A percentile compares a stretch with the other conserved stretches of the same genome.
These are phyloP conservation scores for Blera fallax DNA, from an alignment of 2,888 invertebrate species.

Conservation along the genomic window DNA sequence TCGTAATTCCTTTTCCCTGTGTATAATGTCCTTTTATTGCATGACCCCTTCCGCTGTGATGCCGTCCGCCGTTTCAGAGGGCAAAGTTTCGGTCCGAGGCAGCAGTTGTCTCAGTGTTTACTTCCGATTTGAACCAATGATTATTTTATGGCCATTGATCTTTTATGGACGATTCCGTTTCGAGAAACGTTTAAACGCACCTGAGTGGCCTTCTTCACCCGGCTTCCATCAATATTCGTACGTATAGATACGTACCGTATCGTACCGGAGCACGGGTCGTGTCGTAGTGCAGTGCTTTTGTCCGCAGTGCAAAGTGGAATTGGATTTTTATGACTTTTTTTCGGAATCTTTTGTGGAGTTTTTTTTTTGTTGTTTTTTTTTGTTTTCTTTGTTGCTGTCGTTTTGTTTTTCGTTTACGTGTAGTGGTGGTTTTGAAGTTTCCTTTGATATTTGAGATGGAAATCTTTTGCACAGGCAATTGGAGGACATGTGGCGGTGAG, in stretches of 20 bases:
- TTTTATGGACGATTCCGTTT: slow-evolving; percentile 74
- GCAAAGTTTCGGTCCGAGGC: slow-evolving; percentile 66
- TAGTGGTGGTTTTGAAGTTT: slow-evolving; percentile 48
- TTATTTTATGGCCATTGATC: slow-evolving; percentile 75
- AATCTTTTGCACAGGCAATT: slow-evolving; percentile 55
- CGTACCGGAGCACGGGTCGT: slow-evolving; percentile 25
- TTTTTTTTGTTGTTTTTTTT: slow-evolving; percentile 15
- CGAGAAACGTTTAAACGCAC: slow-evolving; percentile 72
- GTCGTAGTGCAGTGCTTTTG: slow-evolving; percentile 66
- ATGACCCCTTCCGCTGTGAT: slow-evolving; percentile 55
- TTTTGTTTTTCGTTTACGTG: slow-evolving; percentile 38
- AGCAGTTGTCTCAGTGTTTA: slow-evolving; percentile 73
- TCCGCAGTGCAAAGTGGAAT: slow-evolving; percentile 66
- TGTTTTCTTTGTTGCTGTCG: slow-evolving; percentile 5
- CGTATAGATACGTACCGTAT: neutral
- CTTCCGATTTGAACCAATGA: slow-evolving; percentile 73
- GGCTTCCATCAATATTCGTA: slow-evolving; percentile 31
- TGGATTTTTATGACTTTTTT: slow-evolving; percentile 65
- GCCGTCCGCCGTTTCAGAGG: slow-evolving; percentile 20
- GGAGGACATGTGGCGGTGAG: slow-evolving; percentile 34
- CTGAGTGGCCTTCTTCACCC: slow-evolving; percentile 65
- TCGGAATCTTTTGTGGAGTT: slow-evolving; percentile 48
- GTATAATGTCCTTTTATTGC: slow-evolving; percentile 72
- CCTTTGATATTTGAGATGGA: slow-evolving; percentile 62
- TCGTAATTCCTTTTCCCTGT: slow-evolving; percentile 65